Conservation (phyloP, 2,113 vertebrate genomes). For the Coregonus clupeaformis region DNA sequence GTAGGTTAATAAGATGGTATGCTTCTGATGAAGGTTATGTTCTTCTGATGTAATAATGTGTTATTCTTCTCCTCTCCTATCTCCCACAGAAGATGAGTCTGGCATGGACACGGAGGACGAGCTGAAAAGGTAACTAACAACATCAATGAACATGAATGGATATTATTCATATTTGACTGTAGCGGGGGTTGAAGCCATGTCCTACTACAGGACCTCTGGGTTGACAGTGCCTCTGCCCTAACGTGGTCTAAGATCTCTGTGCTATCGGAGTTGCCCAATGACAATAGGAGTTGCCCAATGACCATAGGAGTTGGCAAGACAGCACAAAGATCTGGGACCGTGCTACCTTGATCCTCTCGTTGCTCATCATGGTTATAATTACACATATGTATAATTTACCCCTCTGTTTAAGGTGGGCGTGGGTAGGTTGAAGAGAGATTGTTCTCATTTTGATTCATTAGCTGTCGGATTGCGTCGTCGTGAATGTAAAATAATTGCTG, state of each 20-base stretch:
- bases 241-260: no score
- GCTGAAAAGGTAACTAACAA: conserved; percentile 83
- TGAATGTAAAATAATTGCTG: no score
- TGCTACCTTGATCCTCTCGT: no score
- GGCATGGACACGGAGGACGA: conserved; percentile 87
- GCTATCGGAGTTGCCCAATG: no score
- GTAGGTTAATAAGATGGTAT: no score
- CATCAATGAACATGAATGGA: neutral
- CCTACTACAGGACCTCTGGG: neutral
- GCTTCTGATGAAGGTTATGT: no score
- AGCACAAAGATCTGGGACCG: neutral
- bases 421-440: no score
- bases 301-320: neutral
- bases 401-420: neutral
- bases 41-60: neutral
- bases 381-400: neutral
- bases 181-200: neutral
- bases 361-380: neutral
- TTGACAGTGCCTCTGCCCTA: neutral
- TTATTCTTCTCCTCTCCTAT: neutral
- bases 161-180: neutral
- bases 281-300: no score
- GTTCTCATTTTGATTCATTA: conserved; percentile 1
- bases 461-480: no score
- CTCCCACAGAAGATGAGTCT: conserved; percentile 67